Evolutionary conservation across 92 coral and sea anemone species (phyloP), one percentile per base, ranked within the genome.

Genomic region (Scolanthus callimorphus): DNA sequence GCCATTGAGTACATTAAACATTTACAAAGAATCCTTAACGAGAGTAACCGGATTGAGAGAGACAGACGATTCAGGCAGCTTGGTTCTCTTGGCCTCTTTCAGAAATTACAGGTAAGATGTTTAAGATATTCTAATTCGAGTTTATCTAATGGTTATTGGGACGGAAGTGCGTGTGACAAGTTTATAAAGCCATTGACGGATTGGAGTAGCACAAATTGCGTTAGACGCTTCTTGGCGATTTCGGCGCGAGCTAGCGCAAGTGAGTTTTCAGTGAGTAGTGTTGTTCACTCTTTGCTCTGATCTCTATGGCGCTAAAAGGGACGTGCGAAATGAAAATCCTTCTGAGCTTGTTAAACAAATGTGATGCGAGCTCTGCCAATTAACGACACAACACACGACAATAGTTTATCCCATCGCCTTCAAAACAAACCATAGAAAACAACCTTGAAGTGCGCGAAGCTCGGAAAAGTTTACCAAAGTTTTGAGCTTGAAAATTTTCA

Each of bases 1-100:
- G 96, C 98, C 15, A 92, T 92, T 49, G 88, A 76, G 26, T 92
- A 92, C 70, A 92, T 92, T 29, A 89, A 90, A 55, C 83, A 80
- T 51, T 51, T 92, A 56, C 90, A 92, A 77, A 81, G 80, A 25
- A 72, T 92, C 64, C 57, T 92, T 12, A 83, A 78, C 34, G 98
- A 92, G 48, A 89, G 94, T 30, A 78, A 83, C 41, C 62, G 83
- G 48, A 48, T 73, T 13, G 96, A 87, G 53, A 68, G 90, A 49
- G 86, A 87, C 63, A 46, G 73, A 48, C 71, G 90, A 20, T 23
- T 78, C 47, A 67, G 77, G 13, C 96, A 87, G 65, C 86, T 74
- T 21, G 90, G 83, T 2, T 87, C 86, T 86, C 39, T 78, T 12
- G 86, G 78, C 54, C 80, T 70, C 27, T 63, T 74, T 19, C 70